Percentiles rank a stretch among this genome's conserved stretches.
Conservation (phyloP, 2,113 vertebrate species). For the Crocuta crocuta region DNA sequence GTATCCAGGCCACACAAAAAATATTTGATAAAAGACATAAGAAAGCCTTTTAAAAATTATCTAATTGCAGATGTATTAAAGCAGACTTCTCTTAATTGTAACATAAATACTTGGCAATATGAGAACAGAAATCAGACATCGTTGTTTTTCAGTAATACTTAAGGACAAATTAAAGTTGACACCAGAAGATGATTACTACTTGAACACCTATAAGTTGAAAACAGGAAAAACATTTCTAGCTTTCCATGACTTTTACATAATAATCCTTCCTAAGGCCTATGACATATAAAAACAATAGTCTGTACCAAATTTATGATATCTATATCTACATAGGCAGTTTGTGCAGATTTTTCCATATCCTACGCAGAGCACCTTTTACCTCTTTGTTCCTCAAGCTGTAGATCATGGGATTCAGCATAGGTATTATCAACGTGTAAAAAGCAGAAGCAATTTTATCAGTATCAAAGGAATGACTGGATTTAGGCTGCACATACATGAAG, state of each 20-base stretch:
- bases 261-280: background rate
- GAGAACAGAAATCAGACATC: background rate
- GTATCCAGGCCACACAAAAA: background rate
- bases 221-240: background rate
- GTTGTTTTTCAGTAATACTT: background rate
- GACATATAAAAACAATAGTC: background rate
- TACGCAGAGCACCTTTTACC: slow-evolving; percentile 48
- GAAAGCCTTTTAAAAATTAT: background rate
- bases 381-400: slow-evolving; percentile 78
- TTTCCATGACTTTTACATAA: background rate
- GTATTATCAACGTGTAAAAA: slow-evolving; percentile 80
- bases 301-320: no score
- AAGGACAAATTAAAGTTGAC: background rate
- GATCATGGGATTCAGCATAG: slow-evolving; percentile 83
- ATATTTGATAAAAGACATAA: background rate
- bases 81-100: background rate
- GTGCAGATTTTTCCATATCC: background rate
- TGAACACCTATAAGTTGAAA: background rate
- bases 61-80: background rate
- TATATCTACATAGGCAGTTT: background rate
- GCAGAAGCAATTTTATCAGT: slow-evolving; percentile 77
- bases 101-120: background rate
- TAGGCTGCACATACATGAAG: slow-evolving; percentile 76
- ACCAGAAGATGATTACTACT: background rate
- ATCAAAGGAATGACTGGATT: slow-evolving; percentile 76